Evolutionary conservation across 2,888 invertebrate genomes (phyloP), one percentile per base, ranked within the genome.

Genomic region (Drosophila kanekoi): DNA sequence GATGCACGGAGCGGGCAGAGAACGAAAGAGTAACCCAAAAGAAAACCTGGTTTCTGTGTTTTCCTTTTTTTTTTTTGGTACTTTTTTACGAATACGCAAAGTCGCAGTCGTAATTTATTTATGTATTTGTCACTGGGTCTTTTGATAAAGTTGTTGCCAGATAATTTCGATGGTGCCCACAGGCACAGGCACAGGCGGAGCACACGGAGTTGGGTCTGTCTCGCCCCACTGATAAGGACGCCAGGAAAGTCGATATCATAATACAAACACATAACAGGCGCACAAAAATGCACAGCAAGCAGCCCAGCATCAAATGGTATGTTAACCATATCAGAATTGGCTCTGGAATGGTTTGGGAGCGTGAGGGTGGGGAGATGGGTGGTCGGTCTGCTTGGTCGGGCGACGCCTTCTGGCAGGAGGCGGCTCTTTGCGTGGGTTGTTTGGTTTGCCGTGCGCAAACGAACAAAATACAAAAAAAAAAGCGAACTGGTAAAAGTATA

Each of bases 201-300:
- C 28, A 28, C 13, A 40, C 37, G 3, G 5, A 18, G 20, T 20
- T 6, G 16, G 16, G 18, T 11, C 14, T 33, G 41, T 9, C 28
- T 10, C 9, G n/a, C 11, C n/a, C 10, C 48, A 37, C 23, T 89
- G 89, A 87, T 87, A 89, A 90, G 72, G 67, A 43, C 20, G 59
- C 43, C 56, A 51, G 73, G 78, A 77, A 86, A 81, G 86, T 89
- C 89, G 88, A 90, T 88, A 89, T 89, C 89, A 79, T 75, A 87
- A 83, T 81, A 83, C 88, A 88, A 90, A 90, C 88, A 89, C 56
- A 71, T 57, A 90, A 72, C 77, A 83, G 88, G 88, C 74, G 89
- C 82, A 43, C 88, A 88, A 81, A 66, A 85, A 44, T 28, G 60
- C 68, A 48, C 78, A 86, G 78, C 72, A 71, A 69, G 53, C 35